phyloP scores from a whole-genome alignment of 2,797 vertebrate genomes.

The Toxotes lorentzi region DNA sequence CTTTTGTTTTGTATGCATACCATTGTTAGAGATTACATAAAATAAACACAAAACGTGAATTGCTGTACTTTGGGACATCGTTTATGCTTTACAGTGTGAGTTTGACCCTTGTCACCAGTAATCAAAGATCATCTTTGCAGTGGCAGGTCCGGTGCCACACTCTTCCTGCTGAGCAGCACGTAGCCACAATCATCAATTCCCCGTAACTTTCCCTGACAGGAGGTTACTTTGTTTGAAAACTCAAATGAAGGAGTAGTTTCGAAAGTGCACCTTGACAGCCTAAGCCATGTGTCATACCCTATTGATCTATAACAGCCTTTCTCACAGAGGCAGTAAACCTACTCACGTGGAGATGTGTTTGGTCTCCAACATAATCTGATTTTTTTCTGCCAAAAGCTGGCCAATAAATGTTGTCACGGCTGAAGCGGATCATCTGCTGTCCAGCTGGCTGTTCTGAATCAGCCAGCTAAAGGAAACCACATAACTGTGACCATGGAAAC shows the following conservation, averaged over 20 bases:
- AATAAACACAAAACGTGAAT: neutral
- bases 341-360: constrained; percentile 60
- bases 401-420: constrained; percentile 40
- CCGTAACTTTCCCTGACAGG: neutral
- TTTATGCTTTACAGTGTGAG: neutral
- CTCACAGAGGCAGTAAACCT: constrained; percentile 31
- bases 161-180: neutral
- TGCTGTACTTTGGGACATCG: neutral
- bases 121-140: neutral
- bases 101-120: neutral
- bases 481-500: constrained; percentile 50
- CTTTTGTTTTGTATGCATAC: neutral
- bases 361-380: constrained; percentile 43
- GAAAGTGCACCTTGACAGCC: neutral
- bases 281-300: neutral
- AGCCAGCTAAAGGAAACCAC: constrained; percentile 47
- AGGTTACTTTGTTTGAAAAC: neutral
- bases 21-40: neutral
- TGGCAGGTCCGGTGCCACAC: neutral
- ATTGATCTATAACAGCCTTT: constrained; percentile 25
- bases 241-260: neutral
- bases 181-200: neutral
- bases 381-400: constrained; percentile 36
- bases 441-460: constrained; percentile 65
- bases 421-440: constrained; percentile 47